Base-by-base conservation (phyloP, 2,113 vertebrate genomes). In the Steatornis caripensis region DNA sequence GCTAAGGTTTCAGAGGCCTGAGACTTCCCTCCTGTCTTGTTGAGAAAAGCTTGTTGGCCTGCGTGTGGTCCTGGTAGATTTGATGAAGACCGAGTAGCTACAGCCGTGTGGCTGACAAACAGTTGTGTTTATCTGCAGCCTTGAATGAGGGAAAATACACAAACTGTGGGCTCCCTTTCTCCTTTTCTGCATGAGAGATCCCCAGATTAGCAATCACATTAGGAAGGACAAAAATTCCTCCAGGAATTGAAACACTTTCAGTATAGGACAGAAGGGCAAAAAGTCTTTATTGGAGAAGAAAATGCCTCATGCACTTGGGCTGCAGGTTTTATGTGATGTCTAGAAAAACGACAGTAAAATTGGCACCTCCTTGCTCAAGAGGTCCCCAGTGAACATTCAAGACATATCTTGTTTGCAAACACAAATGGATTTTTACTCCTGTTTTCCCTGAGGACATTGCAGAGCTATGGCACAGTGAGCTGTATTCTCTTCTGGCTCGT, bases 341-440 rank as follows among this genome's bases (percentile, higher is more conserved):
- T 93, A 95, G 87, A 91, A 97, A 95, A 88, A 93, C 49, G 58
- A 95, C 95, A 96, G 93, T 66, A 87, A 93, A 95, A 91, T 83
- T 95, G 95, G 94, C 96, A 97, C 95, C 94, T 97, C 85, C 94
- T 93, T 95, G 93, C 89, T 96, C 91, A 91, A 95, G 94, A 96
- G 78, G 97, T 95, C 96, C 97, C 95, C 82, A 78, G 95, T 72
- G 94, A 95, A 97, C 94, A 85, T 95, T 97, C 95, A 93, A 95
- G 95, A 96, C 96, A 95, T 91, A 95, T 95, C 97, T 97, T 97
- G 95, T 97, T 97, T 97, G 96, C 94, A 97, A 96, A 97, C 96
- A 97, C 90, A 96, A 97, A 96, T 95, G 92, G 93, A 97, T 97
- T 97, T 97, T 97, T 96, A 95, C 97, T 96, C 96, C 88, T 90